Percentiles rank a stretch among this genome's conserved stretches.
Evolutionary conservation across 2,113 vertebrate genomes (phyloP).

Genomic region (Lepus europaeus): DNA sequence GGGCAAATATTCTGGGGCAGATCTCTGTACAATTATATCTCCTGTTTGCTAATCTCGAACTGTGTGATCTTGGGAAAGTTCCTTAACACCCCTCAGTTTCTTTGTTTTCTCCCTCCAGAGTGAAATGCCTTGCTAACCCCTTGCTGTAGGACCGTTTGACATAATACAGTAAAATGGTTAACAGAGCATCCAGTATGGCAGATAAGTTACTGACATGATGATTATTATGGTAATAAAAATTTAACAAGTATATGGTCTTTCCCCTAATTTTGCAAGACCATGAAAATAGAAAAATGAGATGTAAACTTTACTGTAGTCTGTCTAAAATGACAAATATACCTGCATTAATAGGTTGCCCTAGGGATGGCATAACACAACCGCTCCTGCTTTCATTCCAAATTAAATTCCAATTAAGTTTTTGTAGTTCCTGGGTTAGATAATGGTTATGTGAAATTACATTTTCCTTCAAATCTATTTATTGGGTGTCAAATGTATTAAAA

Average conservation of each 20-base stretch:
- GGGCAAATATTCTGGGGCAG: background rate
- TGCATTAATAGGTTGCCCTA: background rate
- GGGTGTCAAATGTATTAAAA: background rate
- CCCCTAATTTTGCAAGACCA: background rate
- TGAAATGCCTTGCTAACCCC: background rate
- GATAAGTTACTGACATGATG: background rate
- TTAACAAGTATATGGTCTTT: background rate
- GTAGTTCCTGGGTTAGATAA: constrained; percentile 13
- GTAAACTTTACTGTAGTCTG: background rate
- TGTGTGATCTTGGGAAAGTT: background rate
- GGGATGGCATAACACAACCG: background rate
- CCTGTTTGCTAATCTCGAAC: background rate
- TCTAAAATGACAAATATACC: background rate
- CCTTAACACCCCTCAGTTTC: background rate
- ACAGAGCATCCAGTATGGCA: background rate
- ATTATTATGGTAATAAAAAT: background rate
- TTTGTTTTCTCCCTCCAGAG: background rate
- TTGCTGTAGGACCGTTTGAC: background rate
- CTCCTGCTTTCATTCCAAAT: background rate
- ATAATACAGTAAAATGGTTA: background rate
- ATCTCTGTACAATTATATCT: background rate
- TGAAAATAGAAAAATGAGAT: background rate
- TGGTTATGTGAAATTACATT: background rate
- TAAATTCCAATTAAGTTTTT: background rate
- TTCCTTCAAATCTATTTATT: background rate